Evolutionary conservation across 2,888 invertebrate genomes (phyloP), one percentile per base, ranked within the genome.

Genomic region (Metalampra italica): DNA sequence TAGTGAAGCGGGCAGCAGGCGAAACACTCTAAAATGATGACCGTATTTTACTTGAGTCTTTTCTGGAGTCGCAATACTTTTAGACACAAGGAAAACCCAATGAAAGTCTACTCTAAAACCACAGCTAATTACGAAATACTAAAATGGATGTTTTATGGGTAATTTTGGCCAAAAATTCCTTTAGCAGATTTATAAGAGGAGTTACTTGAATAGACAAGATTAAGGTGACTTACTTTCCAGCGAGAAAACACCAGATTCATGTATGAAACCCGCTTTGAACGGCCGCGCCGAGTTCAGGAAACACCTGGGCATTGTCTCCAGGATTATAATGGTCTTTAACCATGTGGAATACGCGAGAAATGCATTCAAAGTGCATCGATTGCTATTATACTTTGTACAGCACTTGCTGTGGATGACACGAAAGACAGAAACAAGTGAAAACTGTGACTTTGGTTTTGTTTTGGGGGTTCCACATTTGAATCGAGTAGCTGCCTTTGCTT

Each of bases 351-450:
- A 55, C 56, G 50, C 47, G 51, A 64, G 62, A 62, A 60, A 56
- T 52, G 47, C 50, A 53, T 64, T 62, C 50, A 67, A 68, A 66
- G 59, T 64, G 51, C 44, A 51, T 50, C 56, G 60, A 53, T 59
- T 58, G 53, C 45, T 14, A 55, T 66, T 71, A 72, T 78, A 83
- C 84, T 75, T 36, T 78, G 78, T 71, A 68, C 69, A 67, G 75
- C 80, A 87, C 86, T 84, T 86, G 88, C 75, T 84, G 81, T n/a
- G n/a, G n/a, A n/a, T n/a, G n/a, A 70, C 63, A 70, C 68, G 64
- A 47, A 47, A 70, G 75, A 75, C 75, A 75, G 71, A 78, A 82
- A 82, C 79, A 82, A 78, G 69, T 66, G 71, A 73, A 70, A 66
- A 59, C 62, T 66, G 66, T 64, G 64, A n/a, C n/a, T n/a, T n/a